These are phyloP conservation scores for Bufo gargarizans DNA, from an alignment of 2,113 vertebrate species.

Conservation along the genomic window DNA sequence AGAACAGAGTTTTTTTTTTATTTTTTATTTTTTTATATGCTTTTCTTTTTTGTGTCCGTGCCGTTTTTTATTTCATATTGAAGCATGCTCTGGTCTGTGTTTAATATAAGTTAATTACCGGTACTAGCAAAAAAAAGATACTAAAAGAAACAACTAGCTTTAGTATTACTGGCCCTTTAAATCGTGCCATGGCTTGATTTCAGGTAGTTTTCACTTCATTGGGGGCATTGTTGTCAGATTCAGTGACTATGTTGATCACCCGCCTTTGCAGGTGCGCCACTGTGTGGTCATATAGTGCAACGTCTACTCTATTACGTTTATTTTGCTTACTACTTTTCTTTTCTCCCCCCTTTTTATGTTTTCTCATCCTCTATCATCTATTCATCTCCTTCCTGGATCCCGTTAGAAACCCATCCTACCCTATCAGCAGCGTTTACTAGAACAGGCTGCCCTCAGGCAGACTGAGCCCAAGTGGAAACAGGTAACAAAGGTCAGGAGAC, in stretches of 20 bases:
- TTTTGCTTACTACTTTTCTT: background rate
- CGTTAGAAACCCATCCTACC: constrained; percentile 71
- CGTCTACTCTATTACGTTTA: background rate
- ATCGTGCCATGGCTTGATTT: background rate
- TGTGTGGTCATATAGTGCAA: background rate
- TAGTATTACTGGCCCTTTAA: too few species aligned
- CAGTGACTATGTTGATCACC: background rate
- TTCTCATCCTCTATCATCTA: constrained; percentile 59
- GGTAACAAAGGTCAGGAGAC: constrained; percentile 76
- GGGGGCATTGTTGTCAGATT: background rate
- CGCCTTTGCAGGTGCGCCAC: background rate
- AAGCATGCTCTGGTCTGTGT: too few species aligned
- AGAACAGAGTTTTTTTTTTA: too few species aligned
- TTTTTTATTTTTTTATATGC: too few species aligned
- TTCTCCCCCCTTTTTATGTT: constrained; percentile 39
- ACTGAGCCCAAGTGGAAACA: constrained; percentile 94
- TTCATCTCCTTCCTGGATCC: constrained; percentile 55
- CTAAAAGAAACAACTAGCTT: too few species aligned
- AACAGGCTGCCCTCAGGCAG: constrained; percentile 72
- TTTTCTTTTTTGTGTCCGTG: too few species aligned
- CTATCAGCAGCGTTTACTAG: constrained; percentile 80
- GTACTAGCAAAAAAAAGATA: too few species aligned
- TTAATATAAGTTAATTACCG: too few species aligned
- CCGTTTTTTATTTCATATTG: too few species aligned
- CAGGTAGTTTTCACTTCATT: too few species aligned